A percentile compares a stretch with the other conserved stretches of the same genome.
Evolutionary conservation across 2,888 invertebrate species (phyloP).

Genomic region (Agrochola circellaris): DNA sequence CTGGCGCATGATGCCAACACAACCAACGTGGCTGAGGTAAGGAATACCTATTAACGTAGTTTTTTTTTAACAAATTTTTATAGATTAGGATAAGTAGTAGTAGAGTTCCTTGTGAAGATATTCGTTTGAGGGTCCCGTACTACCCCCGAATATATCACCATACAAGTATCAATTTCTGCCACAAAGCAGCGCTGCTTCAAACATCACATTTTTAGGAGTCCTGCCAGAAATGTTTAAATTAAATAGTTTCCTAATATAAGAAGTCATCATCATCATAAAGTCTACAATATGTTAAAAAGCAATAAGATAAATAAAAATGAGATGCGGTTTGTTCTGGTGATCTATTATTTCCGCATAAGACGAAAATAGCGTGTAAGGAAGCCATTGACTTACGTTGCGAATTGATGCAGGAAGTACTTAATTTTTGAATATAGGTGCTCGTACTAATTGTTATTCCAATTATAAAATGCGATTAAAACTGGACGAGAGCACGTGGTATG

Average conservation of each 20-base stretch:
- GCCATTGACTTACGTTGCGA: conserved; percentile 4
- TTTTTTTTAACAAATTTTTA: neutral
- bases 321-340: neutral
- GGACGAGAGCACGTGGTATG: neutral
- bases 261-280: neutral
- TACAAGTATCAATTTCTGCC: neutral
- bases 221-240: neutral
- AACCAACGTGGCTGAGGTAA: conserved; percentile 92
- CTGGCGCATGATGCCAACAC: conserved; percentile 91
- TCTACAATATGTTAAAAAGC: neutral
- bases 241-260: neutral
- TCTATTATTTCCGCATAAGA: neutral
- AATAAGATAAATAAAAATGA: neutral
- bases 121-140: neutral
- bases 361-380: conserved; percentile 24
- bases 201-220: neutral
- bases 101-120: neutral
- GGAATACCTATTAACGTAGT: conserved; percentile 39
- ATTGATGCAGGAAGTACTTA: conserved; percentile 25
- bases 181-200: neutral
- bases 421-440: neutral
- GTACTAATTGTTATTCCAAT: conserved; percentile 20
- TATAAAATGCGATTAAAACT: conserved; percentile 30
- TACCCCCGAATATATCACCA: neutral
- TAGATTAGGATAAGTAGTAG: neutral